These are phyloP conservation scores for Meloe dianella DNA, from an alignment of 2,888 invertebrate genomes.

Conservation along the genomic window DNA sequence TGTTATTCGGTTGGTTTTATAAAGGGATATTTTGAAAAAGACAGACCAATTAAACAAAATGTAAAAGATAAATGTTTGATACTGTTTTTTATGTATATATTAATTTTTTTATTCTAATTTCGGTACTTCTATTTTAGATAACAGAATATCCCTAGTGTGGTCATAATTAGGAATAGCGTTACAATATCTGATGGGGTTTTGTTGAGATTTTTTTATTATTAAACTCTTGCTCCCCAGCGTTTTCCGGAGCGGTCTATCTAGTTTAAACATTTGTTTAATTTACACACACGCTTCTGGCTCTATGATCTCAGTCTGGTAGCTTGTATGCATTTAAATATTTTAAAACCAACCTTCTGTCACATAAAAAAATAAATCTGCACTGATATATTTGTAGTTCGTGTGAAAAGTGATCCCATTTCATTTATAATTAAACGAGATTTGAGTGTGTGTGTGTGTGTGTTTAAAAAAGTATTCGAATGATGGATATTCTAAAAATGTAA, in stretches of 20 bases:
- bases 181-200: constrained; percentile 22
- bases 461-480: background rate
- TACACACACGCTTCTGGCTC: constrained; percentile 9
- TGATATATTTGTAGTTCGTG: constrained; percentile 10
- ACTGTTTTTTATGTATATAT: background rate
- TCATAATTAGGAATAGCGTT: constrained; percentile 27
- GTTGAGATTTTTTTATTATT: constrained; percentile 18
- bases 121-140: constrained; percentile 15
- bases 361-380: background rate
- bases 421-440: background rate
- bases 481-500: background rate
- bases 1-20: background rate
- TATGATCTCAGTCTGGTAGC: background rate
- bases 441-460: background rate
- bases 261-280: constrained; percentile 15
- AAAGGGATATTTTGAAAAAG: constrained; percentile 19
- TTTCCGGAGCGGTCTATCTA: background rate
- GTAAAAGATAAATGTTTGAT: constrained; percentile 23
- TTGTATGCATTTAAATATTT: constrained; percentile 9
- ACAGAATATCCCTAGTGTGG: constrained; percentile 22
- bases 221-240: constrained; percentile 13
- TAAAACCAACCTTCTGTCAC: background rate
- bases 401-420: background rate
- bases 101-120: constrained; percentile 23
- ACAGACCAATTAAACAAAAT: constrained; percentile 27